Evolutionary conservation across 2,113 vertebrate genomes (phyloP).

Genomic region (Entosphenus tridentatus): DNA sequence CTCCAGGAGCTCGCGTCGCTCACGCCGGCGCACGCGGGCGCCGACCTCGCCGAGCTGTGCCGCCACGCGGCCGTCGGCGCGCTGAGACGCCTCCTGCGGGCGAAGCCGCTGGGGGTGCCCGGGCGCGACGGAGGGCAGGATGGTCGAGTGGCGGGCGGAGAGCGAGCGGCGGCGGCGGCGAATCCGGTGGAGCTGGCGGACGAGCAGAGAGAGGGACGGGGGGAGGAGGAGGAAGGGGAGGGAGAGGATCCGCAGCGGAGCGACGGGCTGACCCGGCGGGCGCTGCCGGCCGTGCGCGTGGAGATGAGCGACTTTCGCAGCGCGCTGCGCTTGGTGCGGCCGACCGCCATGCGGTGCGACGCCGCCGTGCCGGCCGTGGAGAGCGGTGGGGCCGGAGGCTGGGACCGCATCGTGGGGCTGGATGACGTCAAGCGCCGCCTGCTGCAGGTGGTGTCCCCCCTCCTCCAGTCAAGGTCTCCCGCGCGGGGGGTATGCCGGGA

Average conservation of each 20-base stretch:
- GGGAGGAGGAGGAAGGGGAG: too few relatives aligned
- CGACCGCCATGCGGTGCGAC: conserved; percentile 47
- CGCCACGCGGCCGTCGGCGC: conserved; percentile 59
- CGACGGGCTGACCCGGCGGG: too few relatives aligned
- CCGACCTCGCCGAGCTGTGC: conserved; percentile 67
- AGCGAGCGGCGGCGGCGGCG: background rate
- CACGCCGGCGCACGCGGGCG: conserved; percentile 61
- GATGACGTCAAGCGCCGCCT: conserved; percentile 63
- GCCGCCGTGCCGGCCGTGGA: conserved; percentile 38
- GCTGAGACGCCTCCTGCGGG: conserved; percentile 22
- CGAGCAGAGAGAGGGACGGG: too few relatives aligned
- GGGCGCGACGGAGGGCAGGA: conserved; percentile 23
- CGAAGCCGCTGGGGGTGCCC: conserved; percentile 12
- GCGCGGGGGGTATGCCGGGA: too few relatives aligned
- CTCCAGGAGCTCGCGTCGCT: conserved; percentile 40
- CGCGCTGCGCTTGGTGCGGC: conserved; percentile 46
- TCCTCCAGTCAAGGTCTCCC: too few relatives aligned
- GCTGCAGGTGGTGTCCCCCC: conserved; percentile 35
- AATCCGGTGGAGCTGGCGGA: background rate
- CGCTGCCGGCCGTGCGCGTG: too few relatives aligned
- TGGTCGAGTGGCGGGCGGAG: background rate
- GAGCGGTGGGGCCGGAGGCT: conserved; percentile 13
- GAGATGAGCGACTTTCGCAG: conserved; percentile 35
- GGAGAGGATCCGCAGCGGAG: too few relatives aligned
- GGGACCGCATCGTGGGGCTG: conserved; percentile 81